These are phyloP conservation scores for Aspidapion aeneum DNA, from an alignment of 2,888 invertebrate genomes.

Conservation along the genomic window DNA sequence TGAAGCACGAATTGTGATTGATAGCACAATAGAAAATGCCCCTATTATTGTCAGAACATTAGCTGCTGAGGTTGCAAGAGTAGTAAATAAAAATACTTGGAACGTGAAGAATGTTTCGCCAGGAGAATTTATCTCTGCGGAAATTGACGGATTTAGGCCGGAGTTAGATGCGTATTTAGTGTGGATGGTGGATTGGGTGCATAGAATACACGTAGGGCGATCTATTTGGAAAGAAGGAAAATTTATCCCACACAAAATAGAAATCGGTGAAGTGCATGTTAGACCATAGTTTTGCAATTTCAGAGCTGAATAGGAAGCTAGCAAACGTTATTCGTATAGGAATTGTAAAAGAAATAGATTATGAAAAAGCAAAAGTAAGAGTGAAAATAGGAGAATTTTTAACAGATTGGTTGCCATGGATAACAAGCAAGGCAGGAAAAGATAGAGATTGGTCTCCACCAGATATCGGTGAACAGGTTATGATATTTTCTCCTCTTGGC, in stretches of 20 bases:
- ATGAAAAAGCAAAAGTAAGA: no score
- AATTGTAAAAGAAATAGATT: conserved; percentile 5
- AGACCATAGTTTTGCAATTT: no score
- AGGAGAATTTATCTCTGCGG: conserved; percentile 8
- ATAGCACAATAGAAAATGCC: conserved; percentile 5
- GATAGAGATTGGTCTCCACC: conserved; percentile 13
- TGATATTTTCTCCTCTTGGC: conserved; percentile 8
- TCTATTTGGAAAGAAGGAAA: conserved; percentile 4
- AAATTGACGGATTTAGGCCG: conserved; percentile 3
- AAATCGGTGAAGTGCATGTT: no score
- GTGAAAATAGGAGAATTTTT: conserved; percentile 10
- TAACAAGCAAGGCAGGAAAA: conserved; percentile 11
- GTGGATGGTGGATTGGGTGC: conserved; percentile 1
- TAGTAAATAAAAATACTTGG: conserved; percentile 8
- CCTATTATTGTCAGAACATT: conserved; percentile 7
- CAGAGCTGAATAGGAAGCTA: no score
- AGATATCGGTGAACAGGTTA: conserved; percentile 11
- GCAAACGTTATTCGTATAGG: no score
- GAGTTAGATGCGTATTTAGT: conserved; percentile 3
- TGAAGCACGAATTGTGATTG: conserved; percentile 7
- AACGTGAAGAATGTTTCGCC: conserved; percentile 7
- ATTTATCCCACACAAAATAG: conserved; percentile 2
- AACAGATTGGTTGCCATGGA: conserved; percentile 8
- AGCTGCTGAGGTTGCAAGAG: conserved; percentile 12
- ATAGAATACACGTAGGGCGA: neutral